Percentiles rank a stretch among this genome's conserved stretches.
phyloP scores from a whole-genome alignment of 1,140 invertebrate species.

The Bombus ignitus region DNA sequence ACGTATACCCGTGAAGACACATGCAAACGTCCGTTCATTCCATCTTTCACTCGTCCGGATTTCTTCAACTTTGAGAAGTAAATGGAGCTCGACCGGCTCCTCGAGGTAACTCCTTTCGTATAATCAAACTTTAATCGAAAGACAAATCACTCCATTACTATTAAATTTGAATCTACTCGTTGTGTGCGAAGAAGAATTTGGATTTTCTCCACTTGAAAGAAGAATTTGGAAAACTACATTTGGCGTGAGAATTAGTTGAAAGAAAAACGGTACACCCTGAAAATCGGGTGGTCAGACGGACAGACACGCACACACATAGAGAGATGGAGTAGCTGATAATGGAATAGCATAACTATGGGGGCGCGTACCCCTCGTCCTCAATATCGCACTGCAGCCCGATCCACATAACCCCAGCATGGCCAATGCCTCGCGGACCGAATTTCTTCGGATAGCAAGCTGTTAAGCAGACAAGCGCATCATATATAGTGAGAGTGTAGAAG shows the following conservation, averaged over 20 bases:
- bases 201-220: no score
- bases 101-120: neutral
- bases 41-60: neutral
- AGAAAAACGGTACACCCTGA: neutral
- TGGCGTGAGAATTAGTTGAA: neutral
- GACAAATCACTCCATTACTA: neutral
- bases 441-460: conserved; percentile 88
- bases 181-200: neutral
- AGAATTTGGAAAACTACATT: neutral
- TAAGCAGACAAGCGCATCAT: conserved; percentile 82
- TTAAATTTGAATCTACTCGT: no score
- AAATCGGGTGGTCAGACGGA: neutral
- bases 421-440: conserved; percentile 92
- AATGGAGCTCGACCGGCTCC: neutral
- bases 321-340: conserved; percentile 19
- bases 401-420: conserved; percentile 88
- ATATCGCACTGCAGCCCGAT: conserved; percentile 84
- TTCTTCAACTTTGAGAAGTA: neutral
- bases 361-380: conserved; percentile 82
- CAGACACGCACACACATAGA: neutral
- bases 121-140: neutral
- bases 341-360: conserved; percentile 65
- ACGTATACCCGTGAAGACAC: conserved; percentile 33
- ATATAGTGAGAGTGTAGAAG: conserved; percentile 77
- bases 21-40: conserved; percentile 39